These are phyloP conservation scores for Engystomops pustulosus DNA, from an alignment of 2,113 vertebrate species.

Conservation along the genomic window DNA sequence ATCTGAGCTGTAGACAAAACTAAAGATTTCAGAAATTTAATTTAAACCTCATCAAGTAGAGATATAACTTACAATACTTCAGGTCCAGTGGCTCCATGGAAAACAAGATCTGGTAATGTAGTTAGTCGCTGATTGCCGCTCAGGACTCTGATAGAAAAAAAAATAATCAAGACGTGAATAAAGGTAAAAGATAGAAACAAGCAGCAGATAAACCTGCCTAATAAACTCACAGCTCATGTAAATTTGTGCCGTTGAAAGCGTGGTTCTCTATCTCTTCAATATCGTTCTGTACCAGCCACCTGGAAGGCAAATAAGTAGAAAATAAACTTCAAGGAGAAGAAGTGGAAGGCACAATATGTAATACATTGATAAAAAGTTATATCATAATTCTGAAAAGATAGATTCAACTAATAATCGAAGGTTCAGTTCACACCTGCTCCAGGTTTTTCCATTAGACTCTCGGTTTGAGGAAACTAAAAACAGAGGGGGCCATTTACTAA, in stretches of 20 bases:
- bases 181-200: not conserved
- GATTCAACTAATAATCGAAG: not conserved
- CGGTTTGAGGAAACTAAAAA: no score
- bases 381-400: not conserved
- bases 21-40: slow-evolving; percentile 38
- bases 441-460: no score
- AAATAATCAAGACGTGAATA: slow-evolving; percentile 27
- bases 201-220: not conserved
- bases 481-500: no score
- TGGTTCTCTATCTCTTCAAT: slow-evolving; percentile 87
- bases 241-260: slow-evolving; percentile 91
- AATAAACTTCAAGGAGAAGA: not conserved
- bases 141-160: slow-evolving; percentile 78
- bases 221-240: slow-evolving; percentile 85
- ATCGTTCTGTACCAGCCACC: slow-evolving; percentile 91
- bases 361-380: not conserved
- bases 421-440: no score
- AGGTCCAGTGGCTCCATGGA: slow-evolving; percentile 86
- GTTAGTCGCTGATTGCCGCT: slow-evolving; percentile 85
- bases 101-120: slow-evolving; percentile 84
- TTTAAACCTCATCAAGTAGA: slow-evolving; percentile 36
- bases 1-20: slow-evolving; percentile 34
- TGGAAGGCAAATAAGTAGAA: slow-evolving; percentile 70
- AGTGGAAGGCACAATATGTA: not conserved
- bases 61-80: slow-evolving; percentile 86